Base-by-base conservation (phyloP, 1,140 invertebrate genomes). In the Metopolophium dirhodum region DNA sequence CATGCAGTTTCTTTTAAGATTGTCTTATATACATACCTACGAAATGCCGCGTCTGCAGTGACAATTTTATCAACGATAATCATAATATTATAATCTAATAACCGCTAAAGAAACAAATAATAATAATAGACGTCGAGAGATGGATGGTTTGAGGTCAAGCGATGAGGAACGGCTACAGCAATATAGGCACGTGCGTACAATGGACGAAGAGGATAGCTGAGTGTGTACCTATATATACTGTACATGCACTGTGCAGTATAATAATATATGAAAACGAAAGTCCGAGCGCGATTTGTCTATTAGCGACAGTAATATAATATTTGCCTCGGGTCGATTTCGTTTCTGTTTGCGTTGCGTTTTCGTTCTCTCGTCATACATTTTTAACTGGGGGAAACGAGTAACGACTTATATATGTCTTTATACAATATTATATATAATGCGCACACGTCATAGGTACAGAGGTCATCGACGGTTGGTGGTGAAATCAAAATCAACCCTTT, bases 121-220 rank as follows among this genome's bases (percentile, higher is more conserved):
- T 54, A 54, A 54, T 77, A 77, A n/a, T 68, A 68, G 61, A 4
- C 11, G 30, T 6, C 2, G n/a, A 30, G 47, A 88, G 47, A 35
- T n/a, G 51, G 87, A 41, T 35, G 87, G 87, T 89, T 89, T 89
- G 88, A 89, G 88, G 88, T 89, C 88, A 89, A 89, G 54, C 51
- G 88, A 57, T 35, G 88, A 51, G 49, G 49, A 51, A 87, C n/a
- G 23, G 26, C 37, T 45, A 7, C 30, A 22, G 49, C n/a, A 8
- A 35, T n/a, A 7, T 77, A 35, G 8, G 18, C 51, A 90, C 54
- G 22, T 54, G 51, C 23, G 49, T 37, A 37, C 35, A 89, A 37
- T 30, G 35, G 49, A 54, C 87, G 87, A 89, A 89, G 87, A 54
- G 23, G 87, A 57, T 45, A 51, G 87, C 47, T 3, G 23, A 11